Conservation (phyloP, 1,140 invertebrate species). For the Eumeta japonica region DNA sequence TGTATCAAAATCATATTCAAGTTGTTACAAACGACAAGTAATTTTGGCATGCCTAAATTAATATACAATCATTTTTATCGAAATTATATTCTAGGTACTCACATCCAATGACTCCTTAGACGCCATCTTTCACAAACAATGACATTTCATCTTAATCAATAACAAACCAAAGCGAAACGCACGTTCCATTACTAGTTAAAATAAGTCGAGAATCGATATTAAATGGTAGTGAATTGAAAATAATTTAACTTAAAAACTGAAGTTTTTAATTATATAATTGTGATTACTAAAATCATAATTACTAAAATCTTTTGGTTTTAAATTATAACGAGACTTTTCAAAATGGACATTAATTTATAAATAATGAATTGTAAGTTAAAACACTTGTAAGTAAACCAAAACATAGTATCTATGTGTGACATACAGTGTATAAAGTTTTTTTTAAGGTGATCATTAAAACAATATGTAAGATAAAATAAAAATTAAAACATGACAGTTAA, state of each 20-base stretch:
- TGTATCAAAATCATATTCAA: not conserved
- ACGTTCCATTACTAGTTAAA: no score
- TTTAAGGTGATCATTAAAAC: no score
- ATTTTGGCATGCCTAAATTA: not conserved
- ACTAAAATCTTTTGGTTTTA: not conserved
- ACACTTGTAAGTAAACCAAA: no score
- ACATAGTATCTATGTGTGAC: no score
- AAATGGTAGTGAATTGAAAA: no score
- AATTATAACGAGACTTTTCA: not conserved
- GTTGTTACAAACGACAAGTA: not conserved
- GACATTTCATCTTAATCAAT: conserved; percentile 8
- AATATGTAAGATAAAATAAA: no score
- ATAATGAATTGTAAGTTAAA: no score
- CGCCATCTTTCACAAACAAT: conserved; percentile 47
- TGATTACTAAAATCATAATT: not conserved
- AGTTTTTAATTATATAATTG: not conserved
- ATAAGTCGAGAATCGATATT: no score
- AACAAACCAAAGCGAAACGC: conserved; percentile 12
- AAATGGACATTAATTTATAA: not conserved
- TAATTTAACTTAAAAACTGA: not conserved
- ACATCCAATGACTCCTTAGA: conserved; percentile 53
- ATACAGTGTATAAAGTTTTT: no score
- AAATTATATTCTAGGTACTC: conserved; percentile 22
- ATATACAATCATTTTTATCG: not conserved
- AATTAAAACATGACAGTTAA: no score